Conservation (phyloP, 1,140 invertebrate species). For the Araneus ventricosus region DNA sequence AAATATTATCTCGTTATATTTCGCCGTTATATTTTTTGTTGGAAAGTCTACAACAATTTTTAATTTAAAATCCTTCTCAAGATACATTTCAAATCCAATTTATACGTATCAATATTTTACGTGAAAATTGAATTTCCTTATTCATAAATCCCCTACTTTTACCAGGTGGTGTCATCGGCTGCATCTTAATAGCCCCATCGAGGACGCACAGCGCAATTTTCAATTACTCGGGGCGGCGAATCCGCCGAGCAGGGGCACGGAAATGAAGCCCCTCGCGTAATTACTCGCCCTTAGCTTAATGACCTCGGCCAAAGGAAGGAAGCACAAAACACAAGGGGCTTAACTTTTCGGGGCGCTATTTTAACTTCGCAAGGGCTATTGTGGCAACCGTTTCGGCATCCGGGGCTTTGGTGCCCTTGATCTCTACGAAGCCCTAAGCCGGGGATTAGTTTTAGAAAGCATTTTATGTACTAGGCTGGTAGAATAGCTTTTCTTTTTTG, state of each 20-base stretch:
- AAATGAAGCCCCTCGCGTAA: conserved; percentile 51
- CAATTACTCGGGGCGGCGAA: conserved; percentile 45
- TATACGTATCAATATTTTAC: not conserved
- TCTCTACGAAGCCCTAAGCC: not conserved
- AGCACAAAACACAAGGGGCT: conserved; percentile 43
- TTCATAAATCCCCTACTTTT: not conserved
- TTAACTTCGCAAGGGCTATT: conserved; percentile 13
- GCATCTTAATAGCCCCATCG: not conserved
- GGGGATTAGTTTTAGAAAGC: not conserved
- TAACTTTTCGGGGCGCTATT: conserved; percentile 44
- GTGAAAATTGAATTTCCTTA: not conserved
- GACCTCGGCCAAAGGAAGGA: conserved; percentile 25
- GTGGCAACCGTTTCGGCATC: not conserved
- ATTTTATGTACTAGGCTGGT: not conserved
- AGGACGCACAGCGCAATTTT: conserved; percentile 15
- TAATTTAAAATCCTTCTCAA: not conserved
- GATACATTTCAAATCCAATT: not conserved
- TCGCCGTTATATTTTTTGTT: no score
- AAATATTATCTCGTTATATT: no score
- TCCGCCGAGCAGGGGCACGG: conserved; percentile 21
- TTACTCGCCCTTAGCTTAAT: conserved; percentile 47
- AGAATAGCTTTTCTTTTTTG: not conserved
- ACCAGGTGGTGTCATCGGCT: not conserved
- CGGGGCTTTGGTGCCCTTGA: conserved; percentile 24
- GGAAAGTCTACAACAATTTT: no score